Percentiles rank a stretch among this genome's conserved stretches.
Evolutionary conservation across 2,113 vertebrate genomes (phyloP).

Genomic region (Arizona elegans): DNA sequence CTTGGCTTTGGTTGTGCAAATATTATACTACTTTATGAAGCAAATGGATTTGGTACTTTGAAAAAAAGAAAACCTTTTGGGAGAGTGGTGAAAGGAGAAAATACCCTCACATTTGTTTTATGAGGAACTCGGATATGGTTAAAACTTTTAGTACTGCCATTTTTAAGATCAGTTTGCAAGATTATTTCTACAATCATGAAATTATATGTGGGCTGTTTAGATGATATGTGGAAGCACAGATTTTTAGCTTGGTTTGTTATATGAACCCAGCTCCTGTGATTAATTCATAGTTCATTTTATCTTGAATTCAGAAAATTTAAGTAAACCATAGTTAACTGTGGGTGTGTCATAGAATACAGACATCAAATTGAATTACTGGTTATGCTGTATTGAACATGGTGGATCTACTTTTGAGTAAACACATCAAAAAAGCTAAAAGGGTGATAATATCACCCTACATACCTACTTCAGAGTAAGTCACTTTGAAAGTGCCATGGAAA

Average conservation of each 20-base stretch:
- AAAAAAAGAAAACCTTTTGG: not conserved
- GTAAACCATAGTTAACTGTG: not conserved
- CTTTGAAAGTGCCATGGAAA: not conserved
- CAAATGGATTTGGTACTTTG: not conserved
- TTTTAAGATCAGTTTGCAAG: not conserved
- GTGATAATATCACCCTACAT: not conserved
- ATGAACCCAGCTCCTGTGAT: not conserved
- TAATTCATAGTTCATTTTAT: not conserved
- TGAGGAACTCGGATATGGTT: not conserved
- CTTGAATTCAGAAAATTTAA: not conserved
- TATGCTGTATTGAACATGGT: not conserved
- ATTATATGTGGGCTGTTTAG: not conserved
- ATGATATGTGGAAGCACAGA: not conserved
- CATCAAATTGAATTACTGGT: not conserved
- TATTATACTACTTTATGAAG: not conserved
- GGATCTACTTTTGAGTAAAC: not conserved
- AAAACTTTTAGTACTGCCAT: not conserved
- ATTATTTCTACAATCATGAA: not conserved
- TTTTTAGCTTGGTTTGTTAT: not conserved
- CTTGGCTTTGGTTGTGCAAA: rapidly evolving
- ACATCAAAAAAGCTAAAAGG: not conserved
- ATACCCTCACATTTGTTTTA: not conserved
- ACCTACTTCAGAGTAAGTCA: not conserved
- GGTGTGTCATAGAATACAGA: not conserved
- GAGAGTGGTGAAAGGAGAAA: not conserved